Evolutionary conservation across 2,888 invertebrate species (phyloP), one percentile per base, ranked within the genome.

Genomic region (Ochropleura leucogaster): DNA sequence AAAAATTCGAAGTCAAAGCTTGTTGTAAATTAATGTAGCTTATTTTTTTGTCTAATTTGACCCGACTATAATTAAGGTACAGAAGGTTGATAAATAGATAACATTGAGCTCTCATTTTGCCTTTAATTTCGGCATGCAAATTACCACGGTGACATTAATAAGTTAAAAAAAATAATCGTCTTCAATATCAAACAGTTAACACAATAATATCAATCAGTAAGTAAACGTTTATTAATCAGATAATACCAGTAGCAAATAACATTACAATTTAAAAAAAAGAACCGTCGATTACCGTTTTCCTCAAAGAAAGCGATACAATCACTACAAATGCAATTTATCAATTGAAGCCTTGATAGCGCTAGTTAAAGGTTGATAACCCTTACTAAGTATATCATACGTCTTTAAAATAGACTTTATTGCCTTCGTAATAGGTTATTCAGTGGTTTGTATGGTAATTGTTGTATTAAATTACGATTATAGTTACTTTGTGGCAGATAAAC

Each of bases 301-400:
- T 60, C 4, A 51, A 40, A 51, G 44, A 53, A 12, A 60, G 40
- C 44, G 8, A 62, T 53, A 44, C 20, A 44, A 63, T 71, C 16
- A 16, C 44, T n/a, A 49, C 55, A 20, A 62, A 20, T 51, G 57
- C 46, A 71, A 16, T 64, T 60, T 47, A 63, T 59, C 67, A 68
- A 47, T 53, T 16, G 57, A 53, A 75, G 14, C 63, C 30, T 63
- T 12, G 46, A 63, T 63, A 53, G 47, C 8, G 59, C 66, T 42
- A 42, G 10, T 30, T 16, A 47, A 68, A 78, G 78, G 63, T 77
- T 64, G 63, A 47, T 72, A 59, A 68, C 72, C 72, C 42, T 71
- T 14, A 5, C 10, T 8, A n/a, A n/a, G n/a, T n/a, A 18, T 14
- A 47, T 42, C n/a, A 42, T 3, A 5, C 12, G 57, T 57, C 9